phyloP scores from a whole-genome alignment of 1,140 invertebrate genomes.

The Cydia amplana region DNA sequence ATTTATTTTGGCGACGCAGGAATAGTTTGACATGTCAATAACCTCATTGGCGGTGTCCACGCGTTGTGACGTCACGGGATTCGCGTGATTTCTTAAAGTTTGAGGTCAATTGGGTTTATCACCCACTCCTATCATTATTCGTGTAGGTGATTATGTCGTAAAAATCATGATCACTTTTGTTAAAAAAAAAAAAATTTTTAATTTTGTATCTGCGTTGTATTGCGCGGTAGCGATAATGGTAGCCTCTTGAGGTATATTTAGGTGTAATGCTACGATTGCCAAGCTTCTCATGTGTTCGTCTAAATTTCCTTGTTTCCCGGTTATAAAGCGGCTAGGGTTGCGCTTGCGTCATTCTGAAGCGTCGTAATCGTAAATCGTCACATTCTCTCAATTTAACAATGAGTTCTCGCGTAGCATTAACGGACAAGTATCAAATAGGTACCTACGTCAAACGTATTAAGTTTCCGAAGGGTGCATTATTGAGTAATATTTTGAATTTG shows the following conservation, averaged over 20 bases:
- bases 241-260: constrained; percentile 12
- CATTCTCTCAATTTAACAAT: background rate
- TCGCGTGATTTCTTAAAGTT: constrained; percentile 58
- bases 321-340: background rate
- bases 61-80: constrained; percentile 66
- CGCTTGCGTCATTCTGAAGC: constrained; percentile 13
- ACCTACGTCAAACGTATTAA: background rate
- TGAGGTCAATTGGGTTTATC: constrained; percentile 75
- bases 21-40: constrained; percentile 79
- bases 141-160: constrained; percentile 35
- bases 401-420: background rate
- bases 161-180: constrained; percentile 38
- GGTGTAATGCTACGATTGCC: background rate
- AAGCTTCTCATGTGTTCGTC: background rate
- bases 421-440: background rate
- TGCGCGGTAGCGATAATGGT: background rate
- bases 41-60: constrained; percentile 73
- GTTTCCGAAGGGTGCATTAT: background rate
- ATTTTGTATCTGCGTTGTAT: background rate
- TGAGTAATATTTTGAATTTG: background rate
- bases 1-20: constrained; percentile 75
- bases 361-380: background rate
- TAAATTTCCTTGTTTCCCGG: constrained; percentile 18
- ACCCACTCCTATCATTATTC: constrained; percentile 53
- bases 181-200: background rate